Evolutionary conservation across 2,113 vertebrate genomes (phyloP).

Genomic region (Connochaetes taurinus): DNA sequence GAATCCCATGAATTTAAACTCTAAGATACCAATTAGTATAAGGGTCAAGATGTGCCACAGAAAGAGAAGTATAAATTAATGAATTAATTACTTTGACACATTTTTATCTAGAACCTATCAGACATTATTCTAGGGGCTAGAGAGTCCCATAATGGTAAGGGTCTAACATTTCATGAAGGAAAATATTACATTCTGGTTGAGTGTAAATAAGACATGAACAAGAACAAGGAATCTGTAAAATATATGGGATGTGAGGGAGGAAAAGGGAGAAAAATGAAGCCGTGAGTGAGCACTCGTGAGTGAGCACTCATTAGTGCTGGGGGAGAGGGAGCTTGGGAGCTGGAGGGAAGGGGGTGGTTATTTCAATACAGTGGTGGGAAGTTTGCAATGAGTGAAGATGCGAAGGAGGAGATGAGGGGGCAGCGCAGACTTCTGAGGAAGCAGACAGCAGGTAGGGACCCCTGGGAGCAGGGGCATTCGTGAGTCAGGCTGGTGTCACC

Average conservation of each 20-base stretch:
- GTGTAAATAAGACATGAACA: neutral
- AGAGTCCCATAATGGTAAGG: neutral
- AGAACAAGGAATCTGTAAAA: neutral
- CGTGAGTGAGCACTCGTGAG: too few relatives aligned
- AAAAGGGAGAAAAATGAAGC: neutral
- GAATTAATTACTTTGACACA: neutral
- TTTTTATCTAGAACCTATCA: neutral
- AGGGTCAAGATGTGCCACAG: neutral
- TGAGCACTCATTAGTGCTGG: neutral
- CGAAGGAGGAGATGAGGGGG: neutral
- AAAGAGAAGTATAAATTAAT: neutral
- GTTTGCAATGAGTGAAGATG: neutral
- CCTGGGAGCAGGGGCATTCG: accelerated
- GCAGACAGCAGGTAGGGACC: neutral
- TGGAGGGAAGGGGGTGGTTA: neutral
- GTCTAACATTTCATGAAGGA: neutral
- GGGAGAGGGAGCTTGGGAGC: neutral
- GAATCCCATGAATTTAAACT: neutral
- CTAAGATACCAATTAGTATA: neutral
- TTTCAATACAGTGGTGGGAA: neutral
- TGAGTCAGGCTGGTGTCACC: too few relatives aligned
- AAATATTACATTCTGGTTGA: neutral
- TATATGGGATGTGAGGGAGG: neutral
- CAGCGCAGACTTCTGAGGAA: neutral
- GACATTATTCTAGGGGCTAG: neutral